Percentiles rank a stretch among this genome's conserved stretches.
Conservation (phyloP, 1,140 invertebrate species). For the Platyscapa corneri region DNA sequence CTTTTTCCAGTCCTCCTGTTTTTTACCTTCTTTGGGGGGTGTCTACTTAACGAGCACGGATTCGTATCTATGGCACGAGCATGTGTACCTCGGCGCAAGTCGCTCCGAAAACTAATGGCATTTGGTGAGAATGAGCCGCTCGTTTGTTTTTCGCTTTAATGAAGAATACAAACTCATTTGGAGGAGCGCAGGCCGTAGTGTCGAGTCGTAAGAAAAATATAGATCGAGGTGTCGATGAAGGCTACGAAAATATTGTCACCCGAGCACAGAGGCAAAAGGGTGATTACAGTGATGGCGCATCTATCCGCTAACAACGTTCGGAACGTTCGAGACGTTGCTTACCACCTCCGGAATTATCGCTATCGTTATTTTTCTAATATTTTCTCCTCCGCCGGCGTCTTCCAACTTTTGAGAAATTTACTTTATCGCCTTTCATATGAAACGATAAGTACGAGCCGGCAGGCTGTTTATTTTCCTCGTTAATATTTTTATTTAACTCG, state of each 20-base stretch:
- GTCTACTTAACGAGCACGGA: constrained; percentile 31
- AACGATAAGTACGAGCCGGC: neutral
- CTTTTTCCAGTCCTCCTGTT: neutral
- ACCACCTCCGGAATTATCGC: neutral
- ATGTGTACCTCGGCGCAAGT: too few relatives aligned
- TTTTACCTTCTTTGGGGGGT: neutral
- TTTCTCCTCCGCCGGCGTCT: neutral
- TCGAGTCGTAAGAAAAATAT: constrained; percentile 10
- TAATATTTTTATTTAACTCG: neutral
- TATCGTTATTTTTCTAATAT: constrained; percentile 2
- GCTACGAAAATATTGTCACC: constrained; percentile 13
- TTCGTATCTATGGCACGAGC: constrained; percentile 25
- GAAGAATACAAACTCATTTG: constrained; percentile 32
- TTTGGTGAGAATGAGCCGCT: constrained; percentile 5
- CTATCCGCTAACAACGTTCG: neutral
- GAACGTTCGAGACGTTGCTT: too few relatives aligned
- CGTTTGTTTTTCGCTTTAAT: constrained; percentile 19
- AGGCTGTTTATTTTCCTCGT: neutral
- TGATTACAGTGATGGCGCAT: neutral
- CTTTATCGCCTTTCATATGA: neutral
- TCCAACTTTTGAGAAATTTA: neutral
- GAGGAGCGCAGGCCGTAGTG: neutral
- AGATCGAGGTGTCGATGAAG: constrained; percentile 5
- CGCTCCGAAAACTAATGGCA: constrained; percentile 26
- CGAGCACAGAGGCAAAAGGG: neutral